Conservation (phyloP, 2,797 vertebrate species). For the Phrynocephalus guinanensis region DNA sequence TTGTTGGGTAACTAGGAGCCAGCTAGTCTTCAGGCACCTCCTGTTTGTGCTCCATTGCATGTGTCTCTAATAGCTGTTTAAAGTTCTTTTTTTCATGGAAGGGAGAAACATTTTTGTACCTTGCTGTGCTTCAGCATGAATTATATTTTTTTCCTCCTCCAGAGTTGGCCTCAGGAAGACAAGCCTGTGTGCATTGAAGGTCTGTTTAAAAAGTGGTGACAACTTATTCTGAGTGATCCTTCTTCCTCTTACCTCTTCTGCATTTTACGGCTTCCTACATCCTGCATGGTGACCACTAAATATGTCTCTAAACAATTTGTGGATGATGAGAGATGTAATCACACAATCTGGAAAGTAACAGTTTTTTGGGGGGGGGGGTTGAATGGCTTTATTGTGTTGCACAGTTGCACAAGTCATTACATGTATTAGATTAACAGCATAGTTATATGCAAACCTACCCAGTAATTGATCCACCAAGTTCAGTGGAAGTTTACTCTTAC, state of each 20-base stretch:
- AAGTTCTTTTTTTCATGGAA: constrained; percentile 20
- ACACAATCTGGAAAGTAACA: no score
- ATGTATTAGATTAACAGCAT: constrained; percentile 13
- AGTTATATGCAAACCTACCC: not conserved
- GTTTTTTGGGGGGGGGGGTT: constrained; percentile 12
- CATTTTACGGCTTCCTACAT: not conserved
- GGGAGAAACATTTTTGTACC: constrained; percentile 10
- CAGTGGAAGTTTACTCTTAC: not conserved
- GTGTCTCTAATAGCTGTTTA: constrained; percentile 20
- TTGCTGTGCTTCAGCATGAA: not conserved
- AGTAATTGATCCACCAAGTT: not conserved
- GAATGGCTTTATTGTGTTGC: constrained; percentile 38
- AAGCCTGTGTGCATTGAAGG: not conserved
- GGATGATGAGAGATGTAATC: not conserved
- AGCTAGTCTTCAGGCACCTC: constrained; percentile 72
- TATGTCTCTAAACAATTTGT: not conserved
- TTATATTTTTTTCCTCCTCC: not conserved
- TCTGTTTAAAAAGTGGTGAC: not conserved
- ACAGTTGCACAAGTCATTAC: constrained; percentile 27
- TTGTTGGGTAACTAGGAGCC: constrained; percentile 73
- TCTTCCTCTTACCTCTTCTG: not conserved
- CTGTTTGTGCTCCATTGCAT: constrained; percentile 47
- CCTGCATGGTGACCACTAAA: not conserved
- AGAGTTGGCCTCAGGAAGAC: rapidly evolving
- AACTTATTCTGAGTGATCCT: not conserved